A percentile compares a stretch with the other conserved stretches of the same genome.
These are phyloP conservation scores for Tenodera sinensis DNA, from an alignment of 2,888 invertebrate genomes.

Conservation along the genomic window DNA sequence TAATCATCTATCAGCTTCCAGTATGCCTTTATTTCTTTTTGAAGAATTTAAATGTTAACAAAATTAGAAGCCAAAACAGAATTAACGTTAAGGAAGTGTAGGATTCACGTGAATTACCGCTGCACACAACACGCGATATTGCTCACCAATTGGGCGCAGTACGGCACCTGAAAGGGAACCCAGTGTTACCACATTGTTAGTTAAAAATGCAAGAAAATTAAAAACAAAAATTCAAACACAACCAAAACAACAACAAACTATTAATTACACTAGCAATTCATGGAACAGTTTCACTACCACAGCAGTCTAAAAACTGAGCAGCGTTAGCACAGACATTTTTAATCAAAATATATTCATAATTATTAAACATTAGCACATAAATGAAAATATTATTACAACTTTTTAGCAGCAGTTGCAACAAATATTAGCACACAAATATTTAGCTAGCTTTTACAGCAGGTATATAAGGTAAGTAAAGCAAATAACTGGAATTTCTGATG, in stretches of 20 bases:
- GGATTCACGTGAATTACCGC: slow-evolving; percentile 71
- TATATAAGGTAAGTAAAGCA: neutral
- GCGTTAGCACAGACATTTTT: slow-evolving; percentile 1
- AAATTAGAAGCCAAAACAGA: slow-evolving; percentile 4
- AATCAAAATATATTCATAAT: neutral
- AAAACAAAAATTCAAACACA: slow-evolving; percentile 13
- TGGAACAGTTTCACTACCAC: neutral
- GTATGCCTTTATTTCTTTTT: neutral
- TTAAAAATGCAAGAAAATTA: slow-evolving; percentile 33
- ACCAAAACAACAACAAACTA: neutral
- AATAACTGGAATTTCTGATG: neutral
- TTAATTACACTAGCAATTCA: slow-evolving; percentile 4
- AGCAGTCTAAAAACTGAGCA: slow-evolving; percentile 3
- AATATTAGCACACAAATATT: slow-evolving; percentile 6
- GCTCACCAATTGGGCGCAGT: slow-evolving; percentile 92
- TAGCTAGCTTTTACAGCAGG: neutral
- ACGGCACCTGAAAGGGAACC: slow-evolving; percentile 74
- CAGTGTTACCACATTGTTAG: slow-evolving; percentile 51
- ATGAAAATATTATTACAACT: neutral
- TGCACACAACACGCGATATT: slow-evolving; percentile 93
- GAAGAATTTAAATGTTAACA: neutral
- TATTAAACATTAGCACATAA: neutral
- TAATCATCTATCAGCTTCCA: neutral
- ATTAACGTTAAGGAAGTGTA: slow-evolving; percentile 37
- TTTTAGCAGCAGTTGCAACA: slow-evolving; percentile 10